These are phyloP conservation scores for Solenopsis fugax DNA, from an alignment of 1,140 invertebrate species.

Conservation along the genomic window DNA sequence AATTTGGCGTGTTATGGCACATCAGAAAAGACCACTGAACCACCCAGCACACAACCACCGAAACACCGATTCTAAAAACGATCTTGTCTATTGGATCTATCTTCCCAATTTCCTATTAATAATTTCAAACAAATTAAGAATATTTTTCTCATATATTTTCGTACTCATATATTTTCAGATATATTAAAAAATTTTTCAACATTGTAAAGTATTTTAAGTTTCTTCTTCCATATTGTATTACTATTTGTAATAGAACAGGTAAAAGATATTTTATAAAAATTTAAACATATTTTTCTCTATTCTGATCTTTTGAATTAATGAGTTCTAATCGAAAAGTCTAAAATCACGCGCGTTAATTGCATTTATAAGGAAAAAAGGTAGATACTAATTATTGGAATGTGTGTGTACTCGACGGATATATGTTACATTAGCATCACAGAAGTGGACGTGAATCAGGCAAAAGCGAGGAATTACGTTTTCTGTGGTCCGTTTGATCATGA, in stretches of 20 bases:
- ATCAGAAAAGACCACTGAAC: too few species aligned
- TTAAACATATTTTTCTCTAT: not conserved
- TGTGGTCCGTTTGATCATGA: constrained; percentile 55
- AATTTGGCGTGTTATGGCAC: too few species aligned
- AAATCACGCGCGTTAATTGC: not conserved
- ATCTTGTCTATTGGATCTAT: not conserved
- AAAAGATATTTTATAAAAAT: not conserved
- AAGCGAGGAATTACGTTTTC: constrained; percentile 25
- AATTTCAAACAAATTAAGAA: constrained; percentile 10
- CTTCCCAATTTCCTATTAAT: not conserved
- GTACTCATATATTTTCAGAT: not conserved
- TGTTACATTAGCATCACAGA: constrained; percentile 15
- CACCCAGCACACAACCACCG: too few species aligned
- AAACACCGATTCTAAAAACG: not conserved
- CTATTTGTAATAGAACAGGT: not conserved
- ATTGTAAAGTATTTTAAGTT: not conserved
- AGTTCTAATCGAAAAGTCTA: not conserved
- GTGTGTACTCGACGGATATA: not conserved
- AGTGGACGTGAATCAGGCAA: constrained; percentile 15
- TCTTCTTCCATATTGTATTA: too few species aligned
- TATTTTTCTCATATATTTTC: not conserved
- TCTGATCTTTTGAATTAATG: not conserved
- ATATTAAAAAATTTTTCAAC: not conserved
- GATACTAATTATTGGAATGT: not conserved
- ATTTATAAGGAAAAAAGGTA: not conserved